Evolutionary conservation across 2,888 invertebrate species (phyloP), one percentile per base, ranked within the genome.

Genomic region (Nycteola revayana): DNA sequence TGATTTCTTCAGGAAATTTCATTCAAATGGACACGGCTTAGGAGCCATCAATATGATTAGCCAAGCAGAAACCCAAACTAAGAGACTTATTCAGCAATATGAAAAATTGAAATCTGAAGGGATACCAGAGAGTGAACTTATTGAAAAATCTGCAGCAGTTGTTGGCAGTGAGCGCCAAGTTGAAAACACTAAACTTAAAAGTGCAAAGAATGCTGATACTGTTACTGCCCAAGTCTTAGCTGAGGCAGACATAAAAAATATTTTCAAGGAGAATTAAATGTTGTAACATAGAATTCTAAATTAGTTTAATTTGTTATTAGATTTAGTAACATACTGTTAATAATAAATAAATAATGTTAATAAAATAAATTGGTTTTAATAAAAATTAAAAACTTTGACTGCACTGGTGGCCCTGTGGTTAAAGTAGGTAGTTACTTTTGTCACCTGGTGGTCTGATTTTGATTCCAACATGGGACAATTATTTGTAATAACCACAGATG

Each of bases 21-120:
- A 94, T 46, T 90, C 90, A 37, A 79, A 89, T 27, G 85, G 91
- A 9, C 90, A 88, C 46, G 90, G 90, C 11, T 65, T 90, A 28
- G 90, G 91, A 23, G 76, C 87, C 1, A 70, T 90, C 1, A 92
- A 91, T 55, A 75, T 94, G 59, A 67, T 81, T 0, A 91, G 86
- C 53, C 73, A 67, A 50, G 73, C 81, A n/a, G 90, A 72, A 65
- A 91, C 90, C 17, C 85, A 89, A 46, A 90, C 90, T 0, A 93
- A 92, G 60, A 87, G 80, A 50, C 92, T 94, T 51, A 78, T 94
- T 7, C 76, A 89, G 21, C 90, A 90, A 42, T 94, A 93, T 56
- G 79, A 90, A 24, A 86, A 90, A 41, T 60, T 94, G 6, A 86
- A 91, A 66, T 62, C 73, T 0, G 90, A 90, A 60, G 91, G 90